These are phyloP conservation scores for Neogale vison DNA, from an alignment of 2,113 vertebrate species.

Conservation along the genomic window DNA sequence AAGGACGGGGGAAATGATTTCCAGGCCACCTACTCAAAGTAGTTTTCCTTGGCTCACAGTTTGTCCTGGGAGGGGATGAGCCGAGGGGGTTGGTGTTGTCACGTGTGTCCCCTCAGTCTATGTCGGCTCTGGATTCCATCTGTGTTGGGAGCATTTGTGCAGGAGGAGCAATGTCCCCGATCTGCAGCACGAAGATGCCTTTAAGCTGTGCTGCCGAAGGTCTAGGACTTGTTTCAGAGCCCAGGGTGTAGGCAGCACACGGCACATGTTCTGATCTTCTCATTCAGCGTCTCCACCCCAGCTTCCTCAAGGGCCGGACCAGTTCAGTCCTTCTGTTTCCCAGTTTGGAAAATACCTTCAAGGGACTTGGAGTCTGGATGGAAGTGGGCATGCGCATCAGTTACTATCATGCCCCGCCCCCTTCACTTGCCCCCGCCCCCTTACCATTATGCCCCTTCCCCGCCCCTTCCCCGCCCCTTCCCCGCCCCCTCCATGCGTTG, in stretches of 20 bases:
- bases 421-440: too few relatives aligned
- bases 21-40: neutral
- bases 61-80: neutral
- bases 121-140: neutral
- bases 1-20: neutral
- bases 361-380: neutral
- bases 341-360: neutral
- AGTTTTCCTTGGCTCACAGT: neutral
- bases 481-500: neutral
- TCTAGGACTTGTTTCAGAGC: neutral
- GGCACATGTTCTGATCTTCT: neutral
- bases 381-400: neutral
- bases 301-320: neutral
- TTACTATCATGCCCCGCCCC: too few relatives aligned
- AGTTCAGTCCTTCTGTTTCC: neutral
- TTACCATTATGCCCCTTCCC: rapidly evolving
- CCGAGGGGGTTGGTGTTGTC: rapidly evolving
- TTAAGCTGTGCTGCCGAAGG: neutral
- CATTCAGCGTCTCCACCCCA: neutral
- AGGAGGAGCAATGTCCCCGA: neutral
- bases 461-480: too few relatives aligned
- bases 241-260: neutral
- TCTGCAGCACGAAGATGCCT: neutral
- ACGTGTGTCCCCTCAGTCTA: neutral
- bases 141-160: neutral